Base-by-base conservation (phyloP, 2,888 invertebrate species). In the Dorcus parallelipipedus region DNA sequence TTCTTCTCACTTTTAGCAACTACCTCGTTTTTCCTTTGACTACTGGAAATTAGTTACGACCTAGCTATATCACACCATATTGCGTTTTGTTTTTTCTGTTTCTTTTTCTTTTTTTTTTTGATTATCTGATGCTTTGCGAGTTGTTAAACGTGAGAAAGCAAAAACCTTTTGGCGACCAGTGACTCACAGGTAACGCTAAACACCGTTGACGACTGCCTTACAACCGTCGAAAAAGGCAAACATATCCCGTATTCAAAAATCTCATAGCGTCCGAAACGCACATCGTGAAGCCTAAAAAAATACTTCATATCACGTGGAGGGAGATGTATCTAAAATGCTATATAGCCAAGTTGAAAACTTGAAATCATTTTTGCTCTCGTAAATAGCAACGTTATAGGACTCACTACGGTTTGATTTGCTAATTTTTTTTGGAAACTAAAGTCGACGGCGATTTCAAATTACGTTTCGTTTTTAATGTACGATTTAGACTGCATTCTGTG, bases 271-370 rank as follows among this genome's bases (percentile, higher is more conserved):
- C 7, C 43, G 43, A 7, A 20, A 33, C 23, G 53, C 38, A 10
- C 38, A 10, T 26, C 23, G 39, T 39, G 50, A 73, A 72, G 71
- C 71, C 70, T 72, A 74, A 76, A 75, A 76, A 76, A 75, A 75
- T 75, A 76, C 66, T 72, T 70, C 72, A 69, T 75, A 76, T 76
- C 76, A 76, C 75, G 69, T 75, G 73, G 72, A 74, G 72, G 72
- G 61, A 64, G 61, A 65, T 59, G 49, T 49, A 40, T 55, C 47
- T 43, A 42, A 45, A 43, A 43, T 50, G 26, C 26, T 33, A 33
- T 2, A 1, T 26, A 26, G 26, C 26, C 26, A 20, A 20, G 20
- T 20, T 20, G 20, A 20, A 20, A 20, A 20, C 20, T 20, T 20
- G 26, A 33, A 33, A 33, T 33, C 1, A 33, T 33, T 33, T 33